Evolutionary conservation across 2,888 invertebrate genomes (phyloP).

Genomic region (Polydrusus tereticollis): DNA sequence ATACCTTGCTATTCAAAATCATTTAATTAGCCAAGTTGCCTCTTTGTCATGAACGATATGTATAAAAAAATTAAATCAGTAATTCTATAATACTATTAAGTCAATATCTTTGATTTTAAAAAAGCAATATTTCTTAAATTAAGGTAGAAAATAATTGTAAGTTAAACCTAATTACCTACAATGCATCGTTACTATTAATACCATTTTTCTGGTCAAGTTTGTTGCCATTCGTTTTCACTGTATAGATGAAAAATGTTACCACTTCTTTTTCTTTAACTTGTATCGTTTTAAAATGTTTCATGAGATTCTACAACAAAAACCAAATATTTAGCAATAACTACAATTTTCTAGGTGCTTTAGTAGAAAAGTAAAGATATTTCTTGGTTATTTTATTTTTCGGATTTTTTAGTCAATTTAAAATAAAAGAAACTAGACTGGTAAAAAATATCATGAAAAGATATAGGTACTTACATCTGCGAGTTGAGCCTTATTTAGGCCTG

Average conservation of each 20-base stretch:
- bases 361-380: too few relatives aligned
- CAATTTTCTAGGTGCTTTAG: neutral
- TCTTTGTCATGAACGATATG: too few relatives aligned
- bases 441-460: neutral
- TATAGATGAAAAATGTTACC: conserved; percentile 94
- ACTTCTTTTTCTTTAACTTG: conserved; percentile 96
- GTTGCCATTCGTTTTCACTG: conserved; percentile 93
- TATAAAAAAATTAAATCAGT: neutral
- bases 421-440: too few relatives aligned
- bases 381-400: too few relatives aligned
- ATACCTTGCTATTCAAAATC: too few relatives aligned
- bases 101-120: conserved; percentile 4
- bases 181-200: conserved; percentile 74
- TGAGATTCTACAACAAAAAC: conserved; percentile 81
- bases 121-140: conserved; percentile 24
- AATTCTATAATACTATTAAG: neutral
- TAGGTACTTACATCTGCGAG: conserved; percentile 86
- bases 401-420: too few relatives aligned
- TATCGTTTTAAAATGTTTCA: conserved; percentile 95
- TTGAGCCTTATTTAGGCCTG: conserved; percentile 95
- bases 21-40: too few relatives aligned
- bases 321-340: neutral
- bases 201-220: conserved; percentile 88
- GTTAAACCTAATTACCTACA: conserved; percentile 7
- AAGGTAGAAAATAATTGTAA: conserved; percentile 8